These are phyloP conservation scores for Eristalis arbustorum DNA, from an alignment of 2,888 invertebrate species.

Conservation along the genomic window DNA sequence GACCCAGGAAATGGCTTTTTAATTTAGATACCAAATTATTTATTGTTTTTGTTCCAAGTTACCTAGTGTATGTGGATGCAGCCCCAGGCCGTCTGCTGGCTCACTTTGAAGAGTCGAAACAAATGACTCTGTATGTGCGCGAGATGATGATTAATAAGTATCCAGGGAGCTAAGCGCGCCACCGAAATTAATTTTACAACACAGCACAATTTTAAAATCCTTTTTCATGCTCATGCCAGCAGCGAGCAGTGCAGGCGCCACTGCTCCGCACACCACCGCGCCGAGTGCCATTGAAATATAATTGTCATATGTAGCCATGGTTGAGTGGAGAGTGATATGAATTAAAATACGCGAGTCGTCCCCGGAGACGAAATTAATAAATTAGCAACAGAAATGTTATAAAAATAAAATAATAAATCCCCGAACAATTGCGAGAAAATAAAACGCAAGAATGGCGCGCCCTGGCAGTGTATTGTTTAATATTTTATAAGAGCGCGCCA, in stretches of 20 bases:
- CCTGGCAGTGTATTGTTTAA: conserved; percentile 51
- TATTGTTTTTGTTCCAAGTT: conserved; percentile 50
- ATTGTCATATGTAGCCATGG: conserved; percentile 61
- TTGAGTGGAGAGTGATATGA: conserved; percentile 58
- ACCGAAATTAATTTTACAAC: conserved; percentile 40
- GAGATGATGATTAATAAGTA: conserved; percentile 56
- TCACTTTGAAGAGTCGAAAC: not conserved
- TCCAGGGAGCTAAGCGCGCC: conserved; percentile 54
- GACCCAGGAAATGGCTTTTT: conserved; percentile 47
- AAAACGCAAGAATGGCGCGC: conserved; percentile 53
- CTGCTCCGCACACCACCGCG: conserved; percentile 5
- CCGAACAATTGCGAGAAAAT: conserved; percentile 57
- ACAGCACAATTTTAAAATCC: conserved; percentile 11
- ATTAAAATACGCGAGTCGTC: conserved; percentile 58
- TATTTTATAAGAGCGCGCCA: conserved; percentile 46
- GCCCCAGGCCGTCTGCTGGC: not conserved
- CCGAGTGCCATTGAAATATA: conserved; percentile 59
- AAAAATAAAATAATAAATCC: conserved; percentile 39
- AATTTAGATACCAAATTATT: conserved; percentile 61
- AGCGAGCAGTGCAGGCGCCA: not conserved
- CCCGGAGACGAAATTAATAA: conserved; percentile 55
- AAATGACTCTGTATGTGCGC: conserved; percentile 15
- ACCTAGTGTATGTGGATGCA: not conserved
- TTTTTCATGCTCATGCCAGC: conserved; percentile 27
- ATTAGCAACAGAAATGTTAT: conserved; percentile 14